phyloP scores from a whole-genome alignment of 2,113 vertebrate genomes.

The Hemichromis elongatus region DNA sequence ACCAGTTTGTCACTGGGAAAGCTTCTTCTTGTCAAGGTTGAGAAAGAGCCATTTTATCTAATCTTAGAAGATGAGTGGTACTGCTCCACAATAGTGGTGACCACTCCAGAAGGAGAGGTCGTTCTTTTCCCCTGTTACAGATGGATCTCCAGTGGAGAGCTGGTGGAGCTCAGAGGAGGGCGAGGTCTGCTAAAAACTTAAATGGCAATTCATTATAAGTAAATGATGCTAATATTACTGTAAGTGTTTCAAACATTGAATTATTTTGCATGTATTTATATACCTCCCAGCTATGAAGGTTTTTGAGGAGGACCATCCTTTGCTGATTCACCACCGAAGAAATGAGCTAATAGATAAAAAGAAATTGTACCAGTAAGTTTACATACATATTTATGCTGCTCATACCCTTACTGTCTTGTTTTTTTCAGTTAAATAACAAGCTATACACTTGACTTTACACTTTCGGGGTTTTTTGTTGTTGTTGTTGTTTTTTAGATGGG shows the following conservation, averaged over 20 bases:
- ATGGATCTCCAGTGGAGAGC: constrained; percentile 61
- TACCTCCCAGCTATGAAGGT: constrained; percentile 11
- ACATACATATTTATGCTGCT: background rate
- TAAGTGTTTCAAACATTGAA: background rate
- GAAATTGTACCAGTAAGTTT: constrained; percentile 31
- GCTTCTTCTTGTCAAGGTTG: constrained; percentile 58
- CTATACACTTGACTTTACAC: background rate
- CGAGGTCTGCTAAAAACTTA: constrained; percentile 38
- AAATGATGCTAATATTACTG: background rate
- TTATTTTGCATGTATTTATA: background rate
- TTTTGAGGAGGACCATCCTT: constrained; percentile 25
- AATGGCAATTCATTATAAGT: background rate
- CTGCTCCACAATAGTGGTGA: constrained; percentile 59
- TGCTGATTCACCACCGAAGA: constrained; percentile 3
- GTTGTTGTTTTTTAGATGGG: constrained; percentile 44
- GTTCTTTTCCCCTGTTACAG: constrained; percentile 66
- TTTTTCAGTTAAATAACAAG: background rate
- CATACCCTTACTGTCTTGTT: background rate
- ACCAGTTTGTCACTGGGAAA: constrained; percentile 40
- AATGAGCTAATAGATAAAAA: constrained; percentile 15
- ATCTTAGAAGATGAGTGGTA: constrained; percentile 67
- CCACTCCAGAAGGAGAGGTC: constrained; percentile 37
- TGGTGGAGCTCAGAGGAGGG: constrained; percentile 59
- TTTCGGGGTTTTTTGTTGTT: background rate
- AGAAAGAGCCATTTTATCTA: constrained; percentile 45